These are phyloP conservation scores for Heliconius eleuchia DNA, from an alignment of 1,140 invertebrate genomes.

Conservation along the genomic window DNA sequence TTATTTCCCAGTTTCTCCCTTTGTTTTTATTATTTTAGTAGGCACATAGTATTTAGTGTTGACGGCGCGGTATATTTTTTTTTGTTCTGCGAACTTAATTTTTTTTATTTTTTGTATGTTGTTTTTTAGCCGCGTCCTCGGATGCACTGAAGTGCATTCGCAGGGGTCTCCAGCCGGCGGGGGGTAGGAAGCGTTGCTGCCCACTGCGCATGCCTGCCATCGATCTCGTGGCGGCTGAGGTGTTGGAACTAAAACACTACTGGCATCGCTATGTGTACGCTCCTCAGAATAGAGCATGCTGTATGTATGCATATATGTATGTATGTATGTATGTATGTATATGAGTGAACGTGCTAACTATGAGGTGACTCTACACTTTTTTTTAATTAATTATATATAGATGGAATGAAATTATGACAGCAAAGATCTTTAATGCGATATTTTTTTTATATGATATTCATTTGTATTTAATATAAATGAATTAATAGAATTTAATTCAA, in stretches of 20 bases:
- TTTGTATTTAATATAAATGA: too few relatives aligned
- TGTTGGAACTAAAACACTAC: constrained; percentile 69
- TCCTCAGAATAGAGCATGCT: constrained; percentile 12
- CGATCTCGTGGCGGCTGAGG: constrained; percentile 70
- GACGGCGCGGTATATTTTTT: constrained; percentile 27
- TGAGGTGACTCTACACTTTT: neutral
- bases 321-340: neutral
- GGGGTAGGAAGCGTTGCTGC: constrained; percentile 41
- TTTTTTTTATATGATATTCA: too few relatives aligned
- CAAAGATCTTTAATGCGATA: neutral
- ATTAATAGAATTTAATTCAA: too few relatives aligned
- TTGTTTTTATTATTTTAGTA: constrained; percentile 13
- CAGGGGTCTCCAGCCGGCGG: constrained; percentile 58
- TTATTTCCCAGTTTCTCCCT: constrained; percentile 36
- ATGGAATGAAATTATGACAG: neutral
- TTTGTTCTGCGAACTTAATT: constrained; percentile 45
- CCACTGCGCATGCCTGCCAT: constrained; percentile 60
- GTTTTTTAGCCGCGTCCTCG: constrained; percentile 67
- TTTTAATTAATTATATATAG: constrained; percentile 4
- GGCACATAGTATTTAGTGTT: constrained; percentile 42
- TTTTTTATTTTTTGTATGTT: constrained; percentile 47
- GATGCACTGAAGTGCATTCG: constrained; percentile 78
- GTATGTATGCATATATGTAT: neutral
- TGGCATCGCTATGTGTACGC: constrained; percentile 52
- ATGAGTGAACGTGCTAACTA: neutral